Percentiles rank a stretch among this genome's conserved stretches.
Conservation (phyloP, 2,888 invertebrate species). For the Harpalus rufipes region DNA sequence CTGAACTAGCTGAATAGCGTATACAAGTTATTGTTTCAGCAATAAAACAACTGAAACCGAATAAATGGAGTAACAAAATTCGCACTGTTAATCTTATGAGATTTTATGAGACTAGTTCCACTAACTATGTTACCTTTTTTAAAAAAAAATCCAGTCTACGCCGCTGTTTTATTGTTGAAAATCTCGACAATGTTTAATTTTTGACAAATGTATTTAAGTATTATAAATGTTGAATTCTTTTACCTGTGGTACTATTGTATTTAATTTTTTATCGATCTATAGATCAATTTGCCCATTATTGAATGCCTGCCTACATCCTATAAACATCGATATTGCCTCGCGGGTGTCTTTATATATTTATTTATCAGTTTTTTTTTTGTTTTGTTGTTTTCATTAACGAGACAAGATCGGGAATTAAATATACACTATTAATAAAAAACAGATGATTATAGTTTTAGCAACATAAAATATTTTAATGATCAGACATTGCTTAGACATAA, state of each 20-base stretch:
- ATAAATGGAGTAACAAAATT: too few species aligned
- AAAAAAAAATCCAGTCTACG: not conserved
- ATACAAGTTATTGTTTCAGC: too few species aligned
- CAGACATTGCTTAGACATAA: not conserved
- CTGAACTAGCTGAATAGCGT: too few species aligned
- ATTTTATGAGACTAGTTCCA: too few species aligned
- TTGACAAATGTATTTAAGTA: slow-evolving; percentile 43
- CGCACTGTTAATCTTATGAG: too few species aligned
- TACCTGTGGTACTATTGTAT: slow-evolving; percentile 23
- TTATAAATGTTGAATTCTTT: slow-evolving; percentile 35
- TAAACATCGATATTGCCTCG: slow-evolving; percentile 8
- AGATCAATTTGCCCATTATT: slow-evolving; percentile 27
- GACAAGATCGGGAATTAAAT: slow-evolving; percentile 29
- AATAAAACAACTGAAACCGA: too few species aligned
- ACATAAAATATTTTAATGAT: slow-evolving; percentile 14
- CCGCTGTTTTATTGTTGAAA: not conserved
- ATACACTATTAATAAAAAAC: slow-evolving; percentile 31
- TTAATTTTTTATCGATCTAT: slow-evolving; percentile 44
- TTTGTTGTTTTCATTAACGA: slow-evolving; percentile 42
- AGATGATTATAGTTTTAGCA: not conserved
- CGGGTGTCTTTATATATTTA: slow-evolving; percentile 19
- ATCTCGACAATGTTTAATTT: slow-evolving; percentile 1
- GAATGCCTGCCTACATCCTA: slow-evolving; percentile 25
- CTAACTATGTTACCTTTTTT: too few species aligned
- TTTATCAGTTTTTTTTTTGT: slow-evolving; percentile 41